These are phyloP conservation scores for Cichladusa arquata DNA, from an alignment of 2,113 vertebrate genomes.

Conservation along the genomic window DNA sequence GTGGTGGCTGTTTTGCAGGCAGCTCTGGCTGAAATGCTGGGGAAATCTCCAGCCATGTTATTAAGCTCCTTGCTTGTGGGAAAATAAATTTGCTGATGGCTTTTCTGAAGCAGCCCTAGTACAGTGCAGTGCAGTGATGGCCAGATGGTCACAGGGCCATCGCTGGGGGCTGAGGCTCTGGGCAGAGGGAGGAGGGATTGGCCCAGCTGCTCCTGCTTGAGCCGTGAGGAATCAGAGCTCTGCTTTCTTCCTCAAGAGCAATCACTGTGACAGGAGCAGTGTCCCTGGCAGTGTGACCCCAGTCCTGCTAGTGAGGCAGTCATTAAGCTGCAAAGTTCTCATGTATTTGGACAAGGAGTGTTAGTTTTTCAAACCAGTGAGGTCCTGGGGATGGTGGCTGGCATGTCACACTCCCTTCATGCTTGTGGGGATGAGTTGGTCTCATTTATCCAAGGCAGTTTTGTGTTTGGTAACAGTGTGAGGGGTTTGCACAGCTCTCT, in stretches of 20 bases:
- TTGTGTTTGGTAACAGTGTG: neutral
- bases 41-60: neutral
- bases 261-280: neutral
- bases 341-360: neutral
- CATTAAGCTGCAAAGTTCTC: neutral
- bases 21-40: neutral
- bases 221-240: neutral
- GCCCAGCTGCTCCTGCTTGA: neutral
- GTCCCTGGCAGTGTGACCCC: neutral
- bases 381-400: neutral
- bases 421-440: neutral
- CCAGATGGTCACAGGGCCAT: neutral
- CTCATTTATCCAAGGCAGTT: neutral
- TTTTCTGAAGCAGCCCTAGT: neutral
- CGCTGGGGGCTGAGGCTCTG: neutral
- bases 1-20: neutral
- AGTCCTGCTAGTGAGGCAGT: neutral
- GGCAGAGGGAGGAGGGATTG: neutral
- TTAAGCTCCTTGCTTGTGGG: neutral
- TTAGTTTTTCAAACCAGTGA: neutral
- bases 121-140: neutral
- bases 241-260: neutral
- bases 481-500: neutral
- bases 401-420: neutral
- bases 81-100: neutral